Base-by-base conservation (phyloP, 2,113 vertebrate species). In the Dolichotis patagonum region DNA sequence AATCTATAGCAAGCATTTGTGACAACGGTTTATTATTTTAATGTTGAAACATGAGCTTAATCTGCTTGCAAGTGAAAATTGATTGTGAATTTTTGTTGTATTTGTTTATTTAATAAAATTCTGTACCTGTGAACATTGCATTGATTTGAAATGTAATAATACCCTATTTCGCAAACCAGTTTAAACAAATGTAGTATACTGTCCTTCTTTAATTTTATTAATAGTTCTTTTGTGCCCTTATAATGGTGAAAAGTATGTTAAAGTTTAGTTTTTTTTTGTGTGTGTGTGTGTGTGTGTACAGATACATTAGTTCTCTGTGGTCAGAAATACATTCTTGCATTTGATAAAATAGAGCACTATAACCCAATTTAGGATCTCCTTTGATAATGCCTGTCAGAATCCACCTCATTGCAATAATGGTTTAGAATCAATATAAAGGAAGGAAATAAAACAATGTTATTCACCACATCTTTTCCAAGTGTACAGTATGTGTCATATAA, bases 1-100 rank as follows among this genome's bases (percentile, higher is more conserved):
- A 54, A 77, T 60, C 63, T 91, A 41, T 86, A 94, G 54, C 63
- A 80, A 80, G 77, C 91, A 62, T 71, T 54, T 83, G 41, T 87
- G 94, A 83, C 7, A 65, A 3, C 41, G 94, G 12, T 84, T 93
- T 92, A 30, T 84, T 91, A 93, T 71, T 91, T 95, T 95, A 96
- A 81, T 97, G 5, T 49, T 67, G 62, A 96, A 91, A 92, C 85
- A 93, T 65, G 63, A 87, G 41, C 43, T 97, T 89, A 86, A 80
- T 84, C 22, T 73, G 5, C 30, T 82, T 85, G 78, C 75, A 93
- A 82, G 43, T 63, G 5, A 78, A 91, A 93, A 91, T 88, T 95
- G 83, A 22, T 85, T 91, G 82, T 11, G 30, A 85, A 56, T 28
- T 86, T 84, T 94, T 73, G 14, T 63, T 85, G 1, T 46, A 43